Evolutionary conservation across 2,888 invertebrate genomes (phyloP).

Genomic region (Belgica antarctica): DNA sequence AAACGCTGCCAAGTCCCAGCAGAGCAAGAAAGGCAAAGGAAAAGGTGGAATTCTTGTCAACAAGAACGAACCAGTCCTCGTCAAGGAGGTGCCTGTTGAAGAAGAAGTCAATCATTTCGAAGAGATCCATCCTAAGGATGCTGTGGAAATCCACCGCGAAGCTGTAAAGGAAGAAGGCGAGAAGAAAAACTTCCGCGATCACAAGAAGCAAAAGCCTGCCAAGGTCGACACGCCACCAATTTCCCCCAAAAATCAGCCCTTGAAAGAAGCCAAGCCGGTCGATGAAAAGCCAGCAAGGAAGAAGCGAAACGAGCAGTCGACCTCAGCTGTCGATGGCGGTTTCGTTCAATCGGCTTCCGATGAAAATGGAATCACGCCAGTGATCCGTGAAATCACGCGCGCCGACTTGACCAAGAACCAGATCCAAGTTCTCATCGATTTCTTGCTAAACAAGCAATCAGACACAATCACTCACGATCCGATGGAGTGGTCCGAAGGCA

Average conservation of each 20-base stretch:
- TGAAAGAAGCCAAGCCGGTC: slow-evolving; percentile 48
- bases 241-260: slow-evolving; percentile 52
- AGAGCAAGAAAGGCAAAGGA: slow-evolving; percentile 45
- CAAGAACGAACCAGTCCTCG: slow-evolving; percentile 50
- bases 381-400: slow-evolving; percentile 73
- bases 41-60: slow-evolving; percentile 52
- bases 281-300: slow-evolving; percentile 49
- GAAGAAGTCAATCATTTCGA: slow-evolving; percentile 67
- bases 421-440: slow-evolving; percentile 85
- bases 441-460: slow-evolving; percentile 84
- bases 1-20: neutral
- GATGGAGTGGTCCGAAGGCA: slow-evolving; percentile 84
- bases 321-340: slow-evolving; percentile 42
- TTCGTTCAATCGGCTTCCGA: slow-evolving; percentile 58
- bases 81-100: slow-evolving; percentile 47
- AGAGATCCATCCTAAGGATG: slow-evolving; percentile 78
- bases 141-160: slow-evolving; percentile 52
- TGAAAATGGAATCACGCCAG: slow-evolving; percentile 66
- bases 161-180: slow-evolving; percentile 7
- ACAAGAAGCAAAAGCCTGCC: slow-evolving; percentile 48
- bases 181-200: slow-evolving; percentile 47
- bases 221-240: slow-evolving; percentile 47
- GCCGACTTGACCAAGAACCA: slow-evolving; percentile 82
- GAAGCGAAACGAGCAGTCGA: slow-evolving; percentile 42
- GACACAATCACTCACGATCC: slow-evolving; percentile 68